Conservation (phyloP, 2,113 vertebrate genomes). For the Cyprinodon variegatus region DNA sequence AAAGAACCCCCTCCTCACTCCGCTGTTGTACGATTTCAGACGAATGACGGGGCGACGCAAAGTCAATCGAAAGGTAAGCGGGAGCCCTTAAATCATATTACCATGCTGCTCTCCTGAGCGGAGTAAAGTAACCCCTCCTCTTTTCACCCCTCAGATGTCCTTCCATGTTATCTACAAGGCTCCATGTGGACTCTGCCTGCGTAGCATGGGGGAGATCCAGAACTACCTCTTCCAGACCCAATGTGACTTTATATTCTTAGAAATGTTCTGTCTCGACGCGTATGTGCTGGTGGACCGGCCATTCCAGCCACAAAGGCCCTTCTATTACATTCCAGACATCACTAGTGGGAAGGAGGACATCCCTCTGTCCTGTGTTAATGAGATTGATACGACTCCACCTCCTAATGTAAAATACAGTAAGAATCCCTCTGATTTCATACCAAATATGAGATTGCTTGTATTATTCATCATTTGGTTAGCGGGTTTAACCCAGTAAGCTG, state of each 20-base stretch:
- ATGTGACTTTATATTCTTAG: conserved; percentile 94
- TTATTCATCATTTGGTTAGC: neutral
- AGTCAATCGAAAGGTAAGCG: conserved; percentile 89
- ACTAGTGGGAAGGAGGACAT: conserved; percentile 92
- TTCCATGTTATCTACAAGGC: conserved; percentile 98
- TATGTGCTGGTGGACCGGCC: conserved; percentile 95
- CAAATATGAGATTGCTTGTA: neutral
- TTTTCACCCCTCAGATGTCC: conserved; percentile 80
- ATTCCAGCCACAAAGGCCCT: conserved; percentile 93
- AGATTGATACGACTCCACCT: conserved; percentile 90
- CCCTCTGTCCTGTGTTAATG: conserved; percentile 94
- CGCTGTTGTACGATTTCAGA: conserved; percentile 92
- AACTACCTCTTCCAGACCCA: conserved; percentile 91
- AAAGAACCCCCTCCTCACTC: conserved; percentile 92
- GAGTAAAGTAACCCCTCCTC: neutral
- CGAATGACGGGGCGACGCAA: conserved; percentile 93
- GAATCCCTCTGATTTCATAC: neutral
- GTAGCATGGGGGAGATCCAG: conserved; percentile 95
- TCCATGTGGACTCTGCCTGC: conserved; percentile 91
- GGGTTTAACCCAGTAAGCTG: no score
- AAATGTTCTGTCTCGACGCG: conserved; percentile 98
- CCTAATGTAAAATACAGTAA: conserved; percentile 95
- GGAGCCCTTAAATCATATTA: neutral
- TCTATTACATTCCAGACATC: conserved; percentile 94
- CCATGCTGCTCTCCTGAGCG: no score